Evolutionary conservation across 2,888 invertebrate genomes (phyloP), one percentile per base, ranked within the genome.

Genomic region (Eubasilissa splendida): DNA sequence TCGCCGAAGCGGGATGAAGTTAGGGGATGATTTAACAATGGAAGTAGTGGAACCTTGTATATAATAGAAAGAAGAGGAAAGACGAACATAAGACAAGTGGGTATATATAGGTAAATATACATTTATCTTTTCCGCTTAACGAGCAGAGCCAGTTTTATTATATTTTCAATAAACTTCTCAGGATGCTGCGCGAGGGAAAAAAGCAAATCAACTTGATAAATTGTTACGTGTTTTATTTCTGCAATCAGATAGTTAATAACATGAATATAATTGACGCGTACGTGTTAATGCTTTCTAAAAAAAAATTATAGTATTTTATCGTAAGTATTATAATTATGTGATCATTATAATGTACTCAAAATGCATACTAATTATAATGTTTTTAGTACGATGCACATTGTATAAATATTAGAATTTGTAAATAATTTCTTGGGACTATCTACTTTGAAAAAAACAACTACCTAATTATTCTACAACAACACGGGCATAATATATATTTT

Each of bases 21-120:
- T 54, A 71, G 68, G 78, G 78, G 82, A 74, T 77, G 76, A 79
- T 73, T 56, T 73, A 58, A 73, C 71, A 58, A 73, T 56, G 33
- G 65, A 65, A 65, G 11, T 65, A 58, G 50, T 71, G 70, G 71
- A 71, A 56, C 71, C 56, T 31, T 31, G 68, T 42, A 56, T 73
- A 50, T 73, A 73, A 33, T 70, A 73, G 33, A 14, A 71, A 42
- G 14, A 56, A 54, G 71, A 58, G 31, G 56, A 11, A 68, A 50
- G 56, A 73, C 71, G 56, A 56, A 73, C 56, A 42, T 42, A 22
- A 54, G 31, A 73, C 71, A 58, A 73, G 71, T 54, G 56, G 56
- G 31, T n/a, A 9, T n/a, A n/a, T 42, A 42, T 42, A 42, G 42
- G 2, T 58, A 73, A 73, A 73, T 73, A 33, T 73, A 73, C 71